phyloP scores from a whole-genome alignment of 2,797 vertebrate species.

The Yasuhikotakia modesta region DNA sequence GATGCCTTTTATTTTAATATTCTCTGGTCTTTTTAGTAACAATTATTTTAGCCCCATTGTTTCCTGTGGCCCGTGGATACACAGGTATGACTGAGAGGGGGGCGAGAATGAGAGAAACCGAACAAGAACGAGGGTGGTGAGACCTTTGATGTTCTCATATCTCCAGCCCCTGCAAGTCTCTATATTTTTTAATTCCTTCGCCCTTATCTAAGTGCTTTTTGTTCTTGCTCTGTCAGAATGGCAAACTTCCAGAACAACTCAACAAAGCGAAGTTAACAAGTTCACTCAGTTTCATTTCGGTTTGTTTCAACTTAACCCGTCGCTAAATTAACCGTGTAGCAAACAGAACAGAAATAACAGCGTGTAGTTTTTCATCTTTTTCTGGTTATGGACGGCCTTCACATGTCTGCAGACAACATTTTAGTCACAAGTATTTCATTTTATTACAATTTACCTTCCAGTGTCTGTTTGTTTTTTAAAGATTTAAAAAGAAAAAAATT shows the following conservation, averaged over 20 bases:
- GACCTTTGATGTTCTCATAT: constrained; percentile 58
- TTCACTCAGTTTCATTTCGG: constrained; percentile 4
- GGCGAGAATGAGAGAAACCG: not conserved
- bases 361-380: not conserved
- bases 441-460: not conserved
- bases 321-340: not conserved
- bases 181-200: constrained; percentile 29
- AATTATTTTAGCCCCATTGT: constrained; percentile 38
- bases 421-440: not conserved
- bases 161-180: constrained; percentile 32
- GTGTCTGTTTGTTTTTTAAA: not conserved
- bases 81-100: constrained; percentile 28
- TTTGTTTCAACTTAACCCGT: not conserved
- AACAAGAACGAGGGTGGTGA: constrained; percentile 11
- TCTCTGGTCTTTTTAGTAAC: constrained; percentile 37
- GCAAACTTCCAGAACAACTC: constrained; percentile 17
- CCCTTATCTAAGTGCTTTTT: constrained; percentile 34
- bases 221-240: constrained; percentile 9
- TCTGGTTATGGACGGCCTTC: not conserved
- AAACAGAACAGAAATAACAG: constrained; percentile 2
- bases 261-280: constrained; percentile 8
- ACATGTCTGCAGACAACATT: too few relatives aligned
- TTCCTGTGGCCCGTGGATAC: constrained; percentile 43
- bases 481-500: not conserved
- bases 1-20: constrained; percentile 22